Conservation (phyloP, 2,113 vertebrate genomes). For the Pogona vitticeps region DNA sequence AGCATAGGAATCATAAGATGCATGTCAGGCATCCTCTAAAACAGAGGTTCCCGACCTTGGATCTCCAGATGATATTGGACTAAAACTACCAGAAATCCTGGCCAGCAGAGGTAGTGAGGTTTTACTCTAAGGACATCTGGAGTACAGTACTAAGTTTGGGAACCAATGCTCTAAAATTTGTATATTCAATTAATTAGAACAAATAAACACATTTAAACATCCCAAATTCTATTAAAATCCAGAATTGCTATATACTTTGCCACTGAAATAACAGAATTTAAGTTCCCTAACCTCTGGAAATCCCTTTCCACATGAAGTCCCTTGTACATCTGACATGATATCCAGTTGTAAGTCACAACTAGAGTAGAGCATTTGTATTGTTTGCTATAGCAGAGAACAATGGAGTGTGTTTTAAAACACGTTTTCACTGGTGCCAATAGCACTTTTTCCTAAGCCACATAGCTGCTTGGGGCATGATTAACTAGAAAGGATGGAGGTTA, state of each 20-base stretch:
- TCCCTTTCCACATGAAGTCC: background rate
- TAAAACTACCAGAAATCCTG: no score
- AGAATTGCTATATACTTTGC: background rate
- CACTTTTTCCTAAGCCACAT: background rate
- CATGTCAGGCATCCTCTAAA: no score
- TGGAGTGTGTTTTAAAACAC: background rate
- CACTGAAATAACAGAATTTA: background rate
- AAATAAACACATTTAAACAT: background rate
- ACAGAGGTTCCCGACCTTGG: no score
- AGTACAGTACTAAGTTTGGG: no score
- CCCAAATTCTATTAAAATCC: background rate
- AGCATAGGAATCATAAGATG: no score
- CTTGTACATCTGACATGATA: background rate
- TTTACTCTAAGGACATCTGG: no score
- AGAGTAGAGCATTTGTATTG: no score
- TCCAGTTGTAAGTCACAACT: background rate
- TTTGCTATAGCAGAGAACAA: background rate
- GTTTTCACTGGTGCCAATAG: background rate
- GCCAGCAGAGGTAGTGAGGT: no score
- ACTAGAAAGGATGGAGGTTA: background rate
- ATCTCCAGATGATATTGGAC: no score
- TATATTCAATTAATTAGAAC: background rate
- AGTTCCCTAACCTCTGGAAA: background rate
- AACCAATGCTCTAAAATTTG: background rate
- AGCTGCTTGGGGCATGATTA: background rate